phyloP scores from a whole-genome alignment of 2,888 invertebrate genomes.

The Aricia artaxerxes region DNA sequence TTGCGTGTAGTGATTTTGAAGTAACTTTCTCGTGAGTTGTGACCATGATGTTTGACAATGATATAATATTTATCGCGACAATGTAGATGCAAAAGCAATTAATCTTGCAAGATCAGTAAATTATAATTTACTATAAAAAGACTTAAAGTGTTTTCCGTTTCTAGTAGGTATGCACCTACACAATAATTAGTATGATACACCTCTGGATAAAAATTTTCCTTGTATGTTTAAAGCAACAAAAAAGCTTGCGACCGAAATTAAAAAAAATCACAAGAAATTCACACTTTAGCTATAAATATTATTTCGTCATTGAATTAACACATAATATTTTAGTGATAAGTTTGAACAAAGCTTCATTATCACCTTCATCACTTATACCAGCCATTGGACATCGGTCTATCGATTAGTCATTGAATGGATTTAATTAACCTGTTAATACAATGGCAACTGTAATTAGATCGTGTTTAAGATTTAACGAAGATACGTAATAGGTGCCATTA shows the following conservation, averaged over 20 bases:
- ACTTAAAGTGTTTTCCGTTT: too few species aligned
- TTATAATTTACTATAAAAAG: too few species aligned
- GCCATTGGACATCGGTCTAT: conserved; percentile 33
- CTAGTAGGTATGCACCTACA: too few species aligned
- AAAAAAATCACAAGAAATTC: background rate
- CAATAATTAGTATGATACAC: too few species aligned
- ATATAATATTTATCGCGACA: too few species aligned
- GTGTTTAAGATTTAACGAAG: conserved; percentile 31
- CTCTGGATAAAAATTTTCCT: background rate
- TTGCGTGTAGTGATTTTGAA: too few species aligned
- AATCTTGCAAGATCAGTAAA: too few species aligned
- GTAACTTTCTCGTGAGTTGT: too few species aligned
- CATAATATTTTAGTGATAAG: background rate
- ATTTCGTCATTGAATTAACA: background rate
- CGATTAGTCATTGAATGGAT: conserved; percentile 42
- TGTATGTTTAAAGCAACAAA: background rate
- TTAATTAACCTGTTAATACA: conserved; percentile 38
- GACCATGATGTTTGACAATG: too few species aligned
- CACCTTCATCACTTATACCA: conserved; percentile 11
- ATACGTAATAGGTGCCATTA: background rate
- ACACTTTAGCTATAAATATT: background rate
- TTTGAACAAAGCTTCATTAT: conserved; percentile 23
- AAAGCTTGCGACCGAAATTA: background rate
- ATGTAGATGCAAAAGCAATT: too few species aligned
- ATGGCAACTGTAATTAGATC: conserved; percentile 37